Evolutionary conservation across 2,888 invertebrate species (phyloP).

Genomic region (Oscheius sp.): DNA sequence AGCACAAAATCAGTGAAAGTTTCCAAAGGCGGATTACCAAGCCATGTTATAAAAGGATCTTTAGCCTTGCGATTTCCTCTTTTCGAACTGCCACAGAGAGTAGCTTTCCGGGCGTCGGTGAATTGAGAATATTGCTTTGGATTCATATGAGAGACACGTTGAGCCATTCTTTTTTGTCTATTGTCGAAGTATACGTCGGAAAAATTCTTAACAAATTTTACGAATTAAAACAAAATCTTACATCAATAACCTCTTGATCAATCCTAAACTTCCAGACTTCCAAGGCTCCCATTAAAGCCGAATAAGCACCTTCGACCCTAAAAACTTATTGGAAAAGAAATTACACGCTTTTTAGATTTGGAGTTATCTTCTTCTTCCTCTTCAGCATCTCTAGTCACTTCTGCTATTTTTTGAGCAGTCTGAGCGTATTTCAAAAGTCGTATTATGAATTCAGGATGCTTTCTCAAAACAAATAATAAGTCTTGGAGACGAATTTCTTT

Average conservation of each 20-base stretch:
- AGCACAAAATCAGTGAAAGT: slow-evolving; percentile 15
- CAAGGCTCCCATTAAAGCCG: background rate
- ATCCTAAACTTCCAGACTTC: background rate
- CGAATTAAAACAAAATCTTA: background rate
- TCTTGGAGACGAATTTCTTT: slow-evolving; percentile 9
- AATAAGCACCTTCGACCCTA: slow-evolving; percentile 4
- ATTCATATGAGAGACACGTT: background rate
- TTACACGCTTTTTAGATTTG: slow-evolving; percentile 2
- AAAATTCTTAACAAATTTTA: background rate
- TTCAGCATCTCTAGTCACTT: slow-evolving; percentile 9
- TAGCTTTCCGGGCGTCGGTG: slow-evolving; percentile 16
- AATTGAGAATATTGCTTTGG: slow-evolving; percentile 15
- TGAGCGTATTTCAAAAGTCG: slow-evolving; percentile 20
- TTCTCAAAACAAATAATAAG: slow-evolving; percentile 5
- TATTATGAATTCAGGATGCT: background rate
- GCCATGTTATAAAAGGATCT: slow-evolving; percentile 23
- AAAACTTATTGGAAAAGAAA: background rate
- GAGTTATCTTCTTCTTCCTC: background rate
- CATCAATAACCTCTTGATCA: background rate
- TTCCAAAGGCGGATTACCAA: slow-evolving; percentile 14
- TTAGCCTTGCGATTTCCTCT: background rate
- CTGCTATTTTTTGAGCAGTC: slow-evolving; percentile 10
- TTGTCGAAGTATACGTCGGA: slow-evolving; percentile 5
- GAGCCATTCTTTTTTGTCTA: slow-evolving; percentile 13
- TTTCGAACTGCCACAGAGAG: slow-evolving; percentile 13